These are phyloP conservation scores for Ophioninae sp. DNA, from an alignment of 2,888 invertebrate species.

Conservation along the genomic window DNA sequence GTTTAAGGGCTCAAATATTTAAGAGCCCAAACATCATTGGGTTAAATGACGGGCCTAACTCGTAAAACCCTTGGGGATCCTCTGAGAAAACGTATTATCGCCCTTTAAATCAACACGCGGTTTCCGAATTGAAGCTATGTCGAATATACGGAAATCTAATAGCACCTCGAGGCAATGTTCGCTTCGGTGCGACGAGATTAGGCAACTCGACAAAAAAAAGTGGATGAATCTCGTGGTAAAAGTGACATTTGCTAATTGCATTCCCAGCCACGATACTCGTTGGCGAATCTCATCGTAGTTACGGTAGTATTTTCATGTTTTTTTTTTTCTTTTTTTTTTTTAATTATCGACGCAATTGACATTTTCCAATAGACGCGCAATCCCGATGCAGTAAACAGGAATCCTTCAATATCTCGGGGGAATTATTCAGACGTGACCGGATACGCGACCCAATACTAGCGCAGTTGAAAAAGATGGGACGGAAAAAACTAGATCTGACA, in stretches of 20 bases:
- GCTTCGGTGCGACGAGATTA: neutral
- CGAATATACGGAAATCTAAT: neutral
- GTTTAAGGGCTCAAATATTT: neutral
- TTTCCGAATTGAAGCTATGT: neutral
- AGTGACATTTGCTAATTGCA: neutral
- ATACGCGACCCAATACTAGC: conserved; percentile 38
- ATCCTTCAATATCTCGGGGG: conserved; percentile 35
- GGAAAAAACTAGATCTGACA: conserved; percentile 42
- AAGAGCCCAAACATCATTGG: neutral
- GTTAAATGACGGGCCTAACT: neutral
- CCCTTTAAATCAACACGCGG: neutral
- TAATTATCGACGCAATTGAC: conserved; percentile 29
- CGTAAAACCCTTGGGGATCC: neutral
- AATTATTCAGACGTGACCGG: conserved; percentile 43
- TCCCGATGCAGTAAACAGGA: conserved; percentile 28
- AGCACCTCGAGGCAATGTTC: neutral
- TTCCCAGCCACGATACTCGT: neutral
- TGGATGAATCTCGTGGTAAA: neutral
- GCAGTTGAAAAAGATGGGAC: neutral
- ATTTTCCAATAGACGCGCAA: conserved; percentile 47
- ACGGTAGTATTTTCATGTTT: neutral
- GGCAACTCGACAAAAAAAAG: neutral
- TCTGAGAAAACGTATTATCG: neutral
- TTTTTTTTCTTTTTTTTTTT: neutral
- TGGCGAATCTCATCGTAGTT: neutral